Percentiles rank a stretch among this genome's conserved stretches.
phyloP scores from a whole-genome alignment of 2,797 vertebrate species.

The Cynodonichthys magdalenae region DNA sequence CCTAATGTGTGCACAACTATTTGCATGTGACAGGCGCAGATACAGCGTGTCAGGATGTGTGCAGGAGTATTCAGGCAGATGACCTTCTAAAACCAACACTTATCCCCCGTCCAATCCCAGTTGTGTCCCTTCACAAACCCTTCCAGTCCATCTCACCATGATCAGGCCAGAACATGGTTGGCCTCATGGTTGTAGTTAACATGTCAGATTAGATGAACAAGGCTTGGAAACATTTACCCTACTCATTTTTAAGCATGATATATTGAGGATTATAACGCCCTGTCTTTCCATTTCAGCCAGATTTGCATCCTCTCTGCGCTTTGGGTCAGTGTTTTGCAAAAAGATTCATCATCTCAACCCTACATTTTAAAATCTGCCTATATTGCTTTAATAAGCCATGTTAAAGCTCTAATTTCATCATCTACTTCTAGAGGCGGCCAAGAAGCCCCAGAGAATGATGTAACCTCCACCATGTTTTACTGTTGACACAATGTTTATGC shows the following conservation, averaged over 20 bases:
- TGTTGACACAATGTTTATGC: neutral
- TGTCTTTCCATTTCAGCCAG: neutral
- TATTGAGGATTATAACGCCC: neutral
- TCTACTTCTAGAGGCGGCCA: neutral
- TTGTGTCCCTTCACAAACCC: constrained; percentile 18
- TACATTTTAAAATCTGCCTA: neutral
- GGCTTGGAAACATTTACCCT: constrained; percentile 10
- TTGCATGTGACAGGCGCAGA: constrained; percentile 51
- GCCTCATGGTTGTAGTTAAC: constrained; percentile 73
- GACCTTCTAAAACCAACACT: constrained; percentile 29
- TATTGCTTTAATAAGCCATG: neutral
- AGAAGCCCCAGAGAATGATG: neutral
- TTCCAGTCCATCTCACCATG: constrained; percentile 25
- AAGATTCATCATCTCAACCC: neutral
- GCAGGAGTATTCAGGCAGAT: constrained; percentile 52
- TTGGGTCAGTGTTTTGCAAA: neutral
- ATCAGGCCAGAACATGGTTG: constrained; percentile 52
- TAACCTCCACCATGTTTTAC: neutral
- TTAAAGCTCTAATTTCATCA: neutral
- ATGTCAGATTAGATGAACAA: constrained; percentile 49
- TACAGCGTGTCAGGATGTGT: constrained; percentile 57
- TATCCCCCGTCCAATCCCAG: constrained; percentile 13
- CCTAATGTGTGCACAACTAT: constrained; percentile 44
- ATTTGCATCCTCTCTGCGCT: neutral
- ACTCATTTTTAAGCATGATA: neutral